Percentiles rank a stretch among this genome's conserved stretches.
Conservation (phyloP, 2,888 invertebrate species). For the Dicranocentrus wangi region DNA sequence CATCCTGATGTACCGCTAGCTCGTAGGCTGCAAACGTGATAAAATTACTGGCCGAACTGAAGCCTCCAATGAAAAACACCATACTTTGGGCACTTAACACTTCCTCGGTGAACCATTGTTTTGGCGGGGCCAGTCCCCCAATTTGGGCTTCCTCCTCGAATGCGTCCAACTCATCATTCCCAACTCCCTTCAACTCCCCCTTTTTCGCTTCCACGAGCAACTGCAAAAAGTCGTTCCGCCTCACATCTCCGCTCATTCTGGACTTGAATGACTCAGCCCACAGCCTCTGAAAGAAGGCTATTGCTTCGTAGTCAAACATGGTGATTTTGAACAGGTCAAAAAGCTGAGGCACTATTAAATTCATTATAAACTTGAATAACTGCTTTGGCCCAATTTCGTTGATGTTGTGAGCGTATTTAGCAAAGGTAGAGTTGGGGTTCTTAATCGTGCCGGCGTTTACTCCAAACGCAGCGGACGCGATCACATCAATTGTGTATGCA, state of each 20-base stretch:
- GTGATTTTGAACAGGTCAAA: background rate
- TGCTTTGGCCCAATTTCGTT: background rate
- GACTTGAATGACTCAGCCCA: conserved; percentile 1
- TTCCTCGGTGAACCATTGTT: conserved; percentile 8
- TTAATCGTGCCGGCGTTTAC: conserved; percentile 74
- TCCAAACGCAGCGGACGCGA: conserved; percentile 73
- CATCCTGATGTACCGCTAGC: conserved; percentile 50
- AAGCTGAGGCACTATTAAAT: background rate
- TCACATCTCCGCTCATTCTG: conserved; percentile 15
- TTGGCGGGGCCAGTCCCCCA: conserved; percentile 30
- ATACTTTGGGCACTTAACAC: conserved; percentile 16
- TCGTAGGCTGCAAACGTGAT: conserved; percentile 48
- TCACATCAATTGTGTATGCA: conserved; percentile 26
- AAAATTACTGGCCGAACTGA: conserved; percentile 35
- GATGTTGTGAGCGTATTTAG: conserved; percentile 22
- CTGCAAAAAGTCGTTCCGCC: conserved; percentile 62
- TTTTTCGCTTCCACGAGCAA: conserved; percentile 60
- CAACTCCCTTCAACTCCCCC: conserved; percentile 42
- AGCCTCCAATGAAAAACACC: conserved; percentile 53
- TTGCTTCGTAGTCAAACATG: background rate
- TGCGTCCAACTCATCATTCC: conserved; percentile 29
- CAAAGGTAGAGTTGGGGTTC: conserved; percentile 56
- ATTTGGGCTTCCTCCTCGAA: conserved; percentile 65
- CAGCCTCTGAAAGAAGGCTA: conserved; percentile 11
- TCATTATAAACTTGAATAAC: background rate